These are phyloP conservation scores for Drosophila asahinai DNA, from an alignment of 1,140 invertebrate genomes.

Conservation along the genomic window DNA sequence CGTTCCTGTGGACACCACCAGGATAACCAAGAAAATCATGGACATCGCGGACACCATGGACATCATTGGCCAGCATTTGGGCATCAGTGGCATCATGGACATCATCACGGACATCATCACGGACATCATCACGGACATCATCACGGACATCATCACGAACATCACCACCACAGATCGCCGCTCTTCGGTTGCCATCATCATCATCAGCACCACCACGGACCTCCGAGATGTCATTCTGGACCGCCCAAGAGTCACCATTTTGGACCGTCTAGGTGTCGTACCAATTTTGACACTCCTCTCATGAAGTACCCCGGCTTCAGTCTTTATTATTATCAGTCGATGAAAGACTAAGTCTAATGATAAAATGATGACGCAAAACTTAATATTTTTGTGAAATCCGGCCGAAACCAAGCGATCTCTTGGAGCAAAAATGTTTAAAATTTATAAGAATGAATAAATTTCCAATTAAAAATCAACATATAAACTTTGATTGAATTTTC, in stretches of 20 bases:
- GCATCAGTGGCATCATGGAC: constrained; percentile 8
- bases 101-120: constrained; percentile 2
- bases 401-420: not conserved
- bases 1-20: constrained; percentile 5
- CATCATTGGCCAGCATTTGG: constrained; percentile 10
- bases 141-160: constrained; percentile 2
- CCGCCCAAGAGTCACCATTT: constrained; percentile 2
- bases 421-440: not conserved
- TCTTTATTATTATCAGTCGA: constrained; percentile 22
- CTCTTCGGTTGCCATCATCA: not conserved
- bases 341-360: constrained; percentile 24
- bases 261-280: not conserved
- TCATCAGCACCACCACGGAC: not conserved
- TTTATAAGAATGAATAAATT: not conserved
- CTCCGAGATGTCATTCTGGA: not conserved
- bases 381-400: not conserved
- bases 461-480: too few species aligned
- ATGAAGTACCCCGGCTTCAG: constrained; percentile 14
- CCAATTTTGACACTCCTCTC: constrained; percentile 9
- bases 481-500: too few species aligned
- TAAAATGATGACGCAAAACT: not conserved
- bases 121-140: constrained; percentile 4
- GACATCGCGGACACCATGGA: not conserved
- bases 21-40: constrained; percentile 12
- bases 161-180: constrained; percentile 3